phyloP scores from a whole-genome alignment of 2,888 invertebrate species.

The Zaprionus lineosus region DNA sequence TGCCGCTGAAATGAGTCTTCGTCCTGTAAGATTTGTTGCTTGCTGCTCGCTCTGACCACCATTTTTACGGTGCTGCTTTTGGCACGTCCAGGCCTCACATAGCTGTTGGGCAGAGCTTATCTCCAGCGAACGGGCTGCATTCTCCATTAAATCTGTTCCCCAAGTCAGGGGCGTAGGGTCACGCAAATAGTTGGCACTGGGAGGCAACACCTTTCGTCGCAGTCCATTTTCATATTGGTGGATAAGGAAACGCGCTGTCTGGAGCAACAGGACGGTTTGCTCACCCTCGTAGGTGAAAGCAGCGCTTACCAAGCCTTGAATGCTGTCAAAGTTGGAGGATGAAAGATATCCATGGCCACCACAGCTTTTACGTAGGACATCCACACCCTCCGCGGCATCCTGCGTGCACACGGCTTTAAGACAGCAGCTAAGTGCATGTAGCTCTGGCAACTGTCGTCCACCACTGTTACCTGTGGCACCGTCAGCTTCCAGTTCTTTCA shows the following conservation, averaged over 20 bases:
- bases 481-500: constrained; percentile 89
- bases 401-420: constrained; percentile 92
- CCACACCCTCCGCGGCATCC: constrained; percentile 89
- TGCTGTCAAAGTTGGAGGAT: constrained; percentile 91
- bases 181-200: constrained; percentile 87
- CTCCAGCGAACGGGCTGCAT: constrained; percentile 83
- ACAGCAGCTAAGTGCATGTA: constrained; percentile 94
- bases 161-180: constrained; percentile 47
- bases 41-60: constrained; percentile 84
- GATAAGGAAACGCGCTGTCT: constrained; percentile 92
- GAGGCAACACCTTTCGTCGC: constrained; percentile 85
- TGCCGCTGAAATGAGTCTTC: constrained; percentile 90
- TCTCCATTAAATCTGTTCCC: constrained; percentile 51
- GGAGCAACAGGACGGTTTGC: constrained; percentile 95
- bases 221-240: constrained; percentile 88
- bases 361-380: constrained; percentile 93
- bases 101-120: constrained; percentile 85
- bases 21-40: constrained; percentile 93
- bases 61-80: constrained; percentile 78
- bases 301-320: constrained; percentile 91
- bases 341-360: constrained; percentile 98
- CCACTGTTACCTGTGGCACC: constrained; percentile 84
- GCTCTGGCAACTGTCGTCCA: constrained; percentile 86
- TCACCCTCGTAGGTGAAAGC: constrained; percentile 98
- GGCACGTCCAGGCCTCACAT: constrained; percentile 87